These are phyloP conservation scores for Temnopleurus reevesii DNA, from an alignment of 53 echinoderm and acorn worm species.

Conservation along the genomic window DNA sequence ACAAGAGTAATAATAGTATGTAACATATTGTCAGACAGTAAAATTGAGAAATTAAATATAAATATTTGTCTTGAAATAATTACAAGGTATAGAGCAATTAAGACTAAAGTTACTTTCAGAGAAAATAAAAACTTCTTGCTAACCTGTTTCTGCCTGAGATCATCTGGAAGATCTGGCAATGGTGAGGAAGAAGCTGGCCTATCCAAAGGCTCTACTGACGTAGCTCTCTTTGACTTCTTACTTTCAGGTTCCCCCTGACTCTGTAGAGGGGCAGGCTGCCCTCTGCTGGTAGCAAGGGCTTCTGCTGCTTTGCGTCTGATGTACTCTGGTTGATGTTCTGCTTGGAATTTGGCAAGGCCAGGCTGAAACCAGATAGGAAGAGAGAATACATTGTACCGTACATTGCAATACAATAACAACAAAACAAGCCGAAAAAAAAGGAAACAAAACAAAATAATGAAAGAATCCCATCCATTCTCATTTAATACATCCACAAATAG, in stretches of 20 bases:
- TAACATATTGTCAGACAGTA: too few species aligned
- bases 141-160: constrained; percentile 93
- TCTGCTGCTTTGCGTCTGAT: constrained; percentile 93
- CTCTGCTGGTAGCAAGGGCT: constrained; percentile 68
- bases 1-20: too few species aligned
- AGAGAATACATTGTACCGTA: too few species aligned
- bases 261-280: constrained; percentile 49
- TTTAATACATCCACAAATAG: too few species aligned
- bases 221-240: constrained; percentile 81
- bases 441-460: too few species aligned
- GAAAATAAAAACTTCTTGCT: not conserved
- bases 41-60: too few species aligned
- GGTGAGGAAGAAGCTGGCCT: constrained; percentile 83
- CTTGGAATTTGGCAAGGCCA: constrained; percentile 89
- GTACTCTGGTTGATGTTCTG: constrained; percentile 86
- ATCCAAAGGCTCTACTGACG: constrained; percentile 90
- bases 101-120: too few species aligned
- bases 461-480: too few species aligned
- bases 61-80: too few species aligned
- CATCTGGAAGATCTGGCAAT: constrained; percentile 86
- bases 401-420: too few species aligned
- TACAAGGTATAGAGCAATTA: too few species aligned
- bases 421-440: too few species aligned
- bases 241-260: constrained; percentile 69
- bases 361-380: constrained; percentile 69